Base-by-base conservation (phyloP, 2,113 vertebrate species). In the Micronycteris hirsuta region DNA sequence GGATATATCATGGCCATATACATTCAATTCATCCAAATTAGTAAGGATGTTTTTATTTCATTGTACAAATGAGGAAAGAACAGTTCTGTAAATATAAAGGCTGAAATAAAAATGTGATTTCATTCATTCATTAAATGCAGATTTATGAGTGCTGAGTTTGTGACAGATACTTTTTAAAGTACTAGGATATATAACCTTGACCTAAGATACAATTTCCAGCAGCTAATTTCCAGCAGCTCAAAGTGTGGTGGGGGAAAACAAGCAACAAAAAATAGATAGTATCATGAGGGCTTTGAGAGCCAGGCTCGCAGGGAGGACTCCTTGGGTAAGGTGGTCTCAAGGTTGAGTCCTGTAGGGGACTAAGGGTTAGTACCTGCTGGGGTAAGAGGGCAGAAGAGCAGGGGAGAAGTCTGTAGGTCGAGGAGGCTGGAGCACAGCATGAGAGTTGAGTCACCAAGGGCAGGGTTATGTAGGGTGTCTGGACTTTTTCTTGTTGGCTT, bases 51-150 rank as follows among this genome's bases (percentile, higher is more conserved):
- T 86, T 63, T 70, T 52, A 73, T 3, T 41, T 12, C 17, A 11
- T 78, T 93, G 95, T 89, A 82, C 36, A 91, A 43, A 63, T 33
- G 45, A 91, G 54, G n/a, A 54, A 71, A 76, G 80, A 58, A 15
- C 9, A n/a, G 43, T 68, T 92, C 47, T 80, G 16, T 15, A 67
- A 26, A 87, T 91, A 52, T 15, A 84, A 74, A 84, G 15, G 3
- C 20, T 47, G 14, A 81, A 90, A 67, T 92, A 70, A 94, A 94
- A 77, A 49, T 63, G 20, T 49, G 24, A 84, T 56, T 92, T 67
- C 11, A 36, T 56, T 90, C 7, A 81, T 52, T 88, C 31, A 77
- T 71, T 85, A 65, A 43, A 28, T 22, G 20, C 13, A 80, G 24
- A 77, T 87, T 89, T 77, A 77, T 82, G 41, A 47, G 19, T 28